Evolutionary conservation across 2,888 invertebrate species (phyloP), one percentile per base, ranked within the genome.

Genomic region (Diarsia mendica): DNA sequence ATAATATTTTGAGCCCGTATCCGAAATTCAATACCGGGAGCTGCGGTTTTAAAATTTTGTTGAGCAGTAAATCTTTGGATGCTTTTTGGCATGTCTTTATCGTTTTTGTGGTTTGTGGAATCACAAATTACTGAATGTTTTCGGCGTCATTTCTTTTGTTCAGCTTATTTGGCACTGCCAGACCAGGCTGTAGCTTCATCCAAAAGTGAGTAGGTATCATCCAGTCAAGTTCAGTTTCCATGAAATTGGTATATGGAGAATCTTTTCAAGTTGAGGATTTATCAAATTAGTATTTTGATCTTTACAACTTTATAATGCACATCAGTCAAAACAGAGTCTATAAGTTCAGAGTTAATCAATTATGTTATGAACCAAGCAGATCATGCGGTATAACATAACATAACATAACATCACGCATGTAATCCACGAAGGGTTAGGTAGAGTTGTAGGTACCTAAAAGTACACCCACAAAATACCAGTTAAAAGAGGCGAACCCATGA

Each of bases 21-120:
- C 8, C 75, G 51, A 77, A 76, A 69, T 82, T 81, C 79, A 86
- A 87, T 70, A 82, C 88, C 78, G 55, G 88, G 55, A 88, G 87
- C 88, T 86, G 88, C 9, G 83, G 87, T 82, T 79, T 77, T 69
- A 18, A 33, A 77, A 69, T 73, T 86, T 77, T 72, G 66, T 60
- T 64, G 11, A 51, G 58, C 58, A 77, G 58, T 76, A 74, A 79
- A 83, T 83, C 58, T 44, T 65, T 51, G n/a, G 28, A 60, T 75
- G 23, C 55, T 53, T 68, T 75, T 80, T 82, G 39, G 55, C n/a
- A 63, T 2, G 23, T 20, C 15, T 65, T 68, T 44, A 51, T 60
- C 23, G n/a, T 51, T 69, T 70, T 79, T 82, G 76, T 80, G 81
- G 84, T 72, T 63, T 49, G 20, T 23, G 20, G 48, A 53, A 68